phyloP scores from a whole-genome alignment of 2,113 vertebrate genomes.

The Sphaerodactylus townsendi region DNA sequence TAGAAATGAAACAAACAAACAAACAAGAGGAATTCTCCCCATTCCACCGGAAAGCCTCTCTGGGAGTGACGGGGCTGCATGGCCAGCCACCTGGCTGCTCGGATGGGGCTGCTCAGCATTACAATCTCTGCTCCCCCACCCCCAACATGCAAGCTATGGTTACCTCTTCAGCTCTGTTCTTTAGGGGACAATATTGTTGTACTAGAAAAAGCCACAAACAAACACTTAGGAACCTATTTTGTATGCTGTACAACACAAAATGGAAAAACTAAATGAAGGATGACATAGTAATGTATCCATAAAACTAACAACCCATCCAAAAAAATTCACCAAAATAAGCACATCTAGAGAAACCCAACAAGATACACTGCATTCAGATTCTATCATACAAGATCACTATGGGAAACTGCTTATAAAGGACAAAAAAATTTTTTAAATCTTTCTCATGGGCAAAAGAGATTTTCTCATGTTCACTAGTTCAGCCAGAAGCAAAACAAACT shows the following conservation, averaged over 20 bases:
- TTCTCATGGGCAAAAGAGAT: background rate
- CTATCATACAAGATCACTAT: background rate
- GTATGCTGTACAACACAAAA: background rate
- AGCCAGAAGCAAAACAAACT: background rate
- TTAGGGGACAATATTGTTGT: background rate
- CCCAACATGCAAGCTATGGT: background rate
- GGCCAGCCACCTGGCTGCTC: too few relatives aligned
- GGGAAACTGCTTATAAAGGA: background rate
- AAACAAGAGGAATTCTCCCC: too few relatives aligned
- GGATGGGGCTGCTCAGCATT: too few relatives aligned
- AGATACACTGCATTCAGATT: background rate
- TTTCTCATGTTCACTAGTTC: background rate
- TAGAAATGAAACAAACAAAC: too few relatives aligned
- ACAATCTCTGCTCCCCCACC: background rate
- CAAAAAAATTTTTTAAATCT: background rate
- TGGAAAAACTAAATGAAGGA: constrained; percentile 5
- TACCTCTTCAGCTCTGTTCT: background rate
- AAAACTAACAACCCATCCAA: background rate
- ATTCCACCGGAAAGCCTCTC: too few relatives aligned
- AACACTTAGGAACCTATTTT: background rate
- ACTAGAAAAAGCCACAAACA: background rate
- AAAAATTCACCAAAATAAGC: background rate
- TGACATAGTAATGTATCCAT: background rate
- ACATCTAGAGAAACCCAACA: background rate
- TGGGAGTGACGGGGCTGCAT: too few relatives aligned